Conservation (phyloP, 2,113 vertebrate genomes). For the Neolamprologus modestus region DNA sequence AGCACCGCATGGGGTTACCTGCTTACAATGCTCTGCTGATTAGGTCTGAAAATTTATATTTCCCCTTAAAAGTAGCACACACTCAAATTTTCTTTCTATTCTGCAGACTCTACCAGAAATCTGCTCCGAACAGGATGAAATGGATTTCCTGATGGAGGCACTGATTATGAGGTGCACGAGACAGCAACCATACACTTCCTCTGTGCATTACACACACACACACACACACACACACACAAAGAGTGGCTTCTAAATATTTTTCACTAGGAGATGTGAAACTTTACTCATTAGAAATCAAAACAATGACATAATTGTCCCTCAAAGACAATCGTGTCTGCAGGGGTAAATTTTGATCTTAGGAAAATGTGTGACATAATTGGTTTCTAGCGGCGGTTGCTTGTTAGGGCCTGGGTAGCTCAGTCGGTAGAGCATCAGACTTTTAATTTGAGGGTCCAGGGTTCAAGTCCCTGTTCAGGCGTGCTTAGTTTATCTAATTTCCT, state of each 20-base stretch:
- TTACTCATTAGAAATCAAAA: not conserved
- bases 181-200: not conserved
- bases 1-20: not conserved
- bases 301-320: not conserved
- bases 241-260: not conserved
- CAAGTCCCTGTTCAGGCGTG: rapidly evolving
- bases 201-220: not conserved
- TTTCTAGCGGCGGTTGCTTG: rapidly evolving
- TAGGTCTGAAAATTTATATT: not conserved
- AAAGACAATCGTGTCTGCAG: not conserved
- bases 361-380: not conserved
- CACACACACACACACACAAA: not conserved
- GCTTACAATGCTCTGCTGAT: conserved; percentile 13
- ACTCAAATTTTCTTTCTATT: not conserved
- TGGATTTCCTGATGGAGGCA: conserved; percentile 90
- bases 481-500: rapidly evolving
- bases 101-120: conserved; percentile 87
- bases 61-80: not conserved
- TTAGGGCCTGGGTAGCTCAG: conserved; percentile 77
- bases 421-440: conserved; percentile 81
- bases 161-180: conserved; percentile 83
- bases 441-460: not conserved
- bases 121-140: conserved; percentile 87
- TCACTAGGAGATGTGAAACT: not conserved
- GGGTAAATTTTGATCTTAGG: not conserved